phyloP scores from a whole-genome alignment of 2,113 vertebrate genomes.

The Alces alces region DNA sequence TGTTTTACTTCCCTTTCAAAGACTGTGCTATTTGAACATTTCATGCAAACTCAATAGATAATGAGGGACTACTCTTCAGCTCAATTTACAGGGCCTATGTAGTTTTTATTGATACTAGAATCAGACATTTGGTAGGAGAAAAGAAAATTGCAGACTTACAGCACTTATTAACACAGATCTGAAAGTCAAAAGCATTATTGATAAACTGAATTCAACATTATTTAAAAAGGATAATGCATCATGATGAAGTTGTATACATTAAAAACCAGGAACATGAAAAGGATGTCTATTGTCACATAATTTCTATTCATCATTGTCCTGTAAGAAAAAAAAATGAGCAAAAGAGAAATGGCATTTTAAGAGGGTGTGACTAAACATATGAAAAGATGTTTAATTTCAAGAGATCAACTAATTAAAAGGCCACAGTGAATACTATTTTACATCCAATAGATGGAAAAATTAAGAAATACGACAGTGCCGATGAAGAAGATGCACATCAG shows the following conservation, averaged over 20 bases:
- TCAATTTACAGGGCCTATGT: neutral
- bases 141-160: neutral
- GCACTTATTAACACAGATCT: neutral
- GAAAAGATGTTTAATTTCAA: neutral
- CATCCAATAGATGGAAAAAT: neutral
- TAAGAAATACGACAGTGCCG: neutral
- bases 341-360: neutral
- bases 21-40: neutral
- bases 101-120: neutral
- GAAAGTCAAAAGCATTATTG: constrained; percentile 13
- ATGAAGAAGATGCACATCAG: neutral
- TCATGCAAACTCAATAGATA: neutral
- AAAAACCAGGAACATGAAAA: neutral
- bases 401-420: neutral
- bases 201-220: neutral
- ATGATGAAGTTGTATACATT: neutral
- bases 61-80: neutral
- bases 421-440: neutral
- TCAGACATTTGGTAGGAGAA: neutral
- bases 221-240: neutral
- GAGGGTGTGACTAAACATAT: neutral
- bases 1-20: neutral
- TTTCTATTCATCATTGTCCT: neutral
- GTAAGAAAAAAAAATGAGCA: neutral
- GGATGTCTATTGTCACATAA: neutral